phyloP scores from a whole-genome alignment of 2,113 vertebrate species.

The Amphiprion ocellaris region DNA sequence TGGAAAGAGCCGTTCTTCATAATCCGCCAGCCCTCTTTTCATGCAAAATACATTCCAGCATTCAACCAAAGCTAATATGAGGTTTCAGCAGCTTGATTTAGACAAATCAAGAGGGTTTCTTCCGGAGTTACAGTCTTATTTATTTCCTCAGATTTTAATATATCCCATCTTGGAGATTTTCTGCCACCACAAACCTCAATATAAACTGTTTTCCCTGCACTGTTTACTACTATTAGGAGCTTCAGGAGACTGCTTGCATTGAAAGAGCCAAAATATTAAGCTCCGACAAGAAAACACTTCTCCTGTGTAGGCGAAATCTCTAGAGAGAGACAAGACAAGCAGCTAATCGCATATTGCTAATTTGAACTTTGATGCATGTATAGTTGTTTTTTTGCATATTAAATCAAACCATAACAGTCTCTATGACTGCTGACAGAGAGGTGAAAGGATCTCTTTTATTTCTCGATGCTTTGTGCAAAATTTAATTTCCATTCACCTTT shows the following conservation, averaged over 20 bases:
- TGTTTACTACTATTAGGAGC: not conserved
- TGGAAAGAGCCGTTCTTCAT: not conserved
- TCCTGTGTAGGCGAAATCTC: not conserved
- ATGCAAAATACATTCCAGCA: not conserved
- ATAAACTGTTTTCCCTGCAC: not conserved
- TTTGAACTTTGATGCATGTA: too few species aligned
- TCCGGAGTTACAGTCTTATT: constrained; percentile 12
- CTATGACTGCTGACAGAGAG: not conserved
- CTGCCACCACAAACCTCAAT: constrained; percentile 1
- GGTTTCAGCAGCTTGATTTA: constrained; percentile 2
- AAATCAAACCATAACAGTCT: not conserved
- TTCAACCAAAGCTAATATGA: constrained; percentile 3
- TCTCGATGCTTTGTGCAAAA: not conserved
- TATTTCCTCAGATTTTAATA: constrained; percentile 7
- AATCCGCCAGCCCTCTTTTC: too few species aligned
- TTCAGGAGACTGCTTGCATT: not conserved
- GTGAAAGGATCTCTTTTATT: not conserved
- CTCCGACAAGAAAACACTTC: not conserved
- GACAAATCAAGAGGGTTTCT: constrained; percentile 4
- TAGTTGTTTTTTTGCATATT: not conserved
- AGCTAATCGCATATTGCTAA: too few species aligned
- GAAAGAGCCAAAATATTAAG: not conserved
- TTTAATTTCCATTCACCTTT: too few species aligned
- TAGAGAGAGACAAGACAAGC: not conserved
- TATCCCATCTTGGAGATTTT: constrained; percentile 5